Base-by-base conservation (phyloP, 2,888 invertebrate genomes). In the Oscheius onirici region DNA sequence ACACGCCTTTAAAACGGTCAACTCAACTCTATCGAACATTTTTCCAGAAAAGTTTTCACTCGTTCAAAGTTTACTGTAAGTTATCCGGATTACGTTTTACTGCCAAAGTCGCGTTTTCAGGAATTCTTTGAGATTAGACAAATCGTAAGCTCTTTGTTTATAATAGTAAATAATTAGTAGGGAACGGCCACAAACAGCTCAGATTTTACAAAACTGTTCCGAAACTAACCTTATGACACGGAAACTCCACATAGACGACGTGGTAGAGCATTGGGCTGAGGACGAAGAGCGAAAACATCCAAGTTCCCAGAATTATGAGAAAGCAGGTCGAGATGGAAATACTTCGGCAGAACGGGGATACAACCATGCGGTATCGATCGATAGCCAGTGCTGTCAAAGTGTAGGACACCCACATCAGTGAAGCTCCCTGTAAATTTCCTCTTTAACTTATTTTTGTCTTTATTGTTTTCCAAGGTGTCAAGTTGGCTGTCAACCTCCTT, bases 331-430 rank as follows among this genome's bases (percentile, higher is more conserved):
- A 69, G 54, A 61, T 70, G 60, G 66, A 70, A 6, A 69, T 58
- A 24, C 58, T 76, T 51, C 69, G 66, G 8, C 76, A 71, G 70
- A 81, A 83, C 41, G 83, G 83, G 22, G 71, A 76, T 10, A 78
- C 75, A 13, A 83, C 82, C 41, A 82, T 71, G 34, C 72, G 49
- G 54, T 81, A 83, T 43, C 83, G 75, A 63, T 83, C 83, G 24
- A 82, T 63, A 40, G 83, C 83, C 28, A 83, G 78, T 6, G 79
- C 82, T 2, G 83, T 78, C n/a, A 83, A 70, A 11, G 82, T 81
- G 22, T 80, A 73, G 1, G 83, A 81, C 0, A 82, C 79, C 83
- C 83, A 83, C 72, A 83, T 80, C 17, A 82, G 69, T 3, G 81
- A 78, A 20, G 79, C 73, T 1, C 83, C 81, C 73, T 80, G 70